Conservation (phyloP, 2,797 vertebrate genomes). For the Danio tinwini region DNA sequence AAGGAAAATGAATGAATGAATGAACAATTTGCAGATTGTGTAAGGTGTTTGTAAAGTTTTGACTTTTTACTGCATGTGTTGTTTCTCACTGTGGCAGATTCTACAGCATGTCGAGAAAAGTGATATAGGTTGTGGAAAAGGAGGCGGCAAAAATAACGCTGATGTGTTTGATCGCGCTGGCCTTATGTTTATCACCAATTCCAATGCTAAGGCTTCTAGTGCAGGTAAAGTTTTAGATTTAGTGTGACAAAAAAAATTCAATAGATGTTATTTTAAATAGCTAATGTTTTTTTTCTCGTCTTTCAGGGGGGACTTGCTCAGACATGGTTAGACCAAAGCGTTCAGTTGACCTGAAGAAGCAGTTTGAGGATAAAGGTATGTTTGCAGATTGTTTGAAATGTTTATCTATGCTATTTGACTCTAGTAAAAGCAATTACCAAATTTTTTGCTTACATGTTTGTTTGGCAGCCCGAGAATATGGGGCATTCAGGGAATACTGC, state of each 20-base stretch:
- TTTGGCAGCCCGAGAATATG: constrained; percentile 70
- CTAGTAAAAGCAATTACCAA: not conserved
- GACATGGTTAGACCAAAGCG: constrained; percentile 79
- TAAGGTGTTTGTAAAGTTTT: too few relatives aligned
- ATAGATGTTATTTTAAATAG: not conserved
- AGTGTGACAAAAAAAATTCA: not conserved
- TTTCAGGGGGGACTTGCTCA: constrained; percentile 77
- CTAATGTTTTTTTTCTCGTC: constrained; percentile 22
- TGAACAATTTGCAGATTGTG: too few relatives aligned
- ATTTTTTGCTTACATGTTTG: not conserved
- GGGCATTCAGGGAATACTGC: constrained; percentile 66
- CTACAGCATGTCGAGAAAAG: constrained; percentile 81
- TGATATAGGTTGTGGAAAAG: constrained; percentile 91
- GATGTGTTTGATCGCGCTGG: constrained; percentile 87
- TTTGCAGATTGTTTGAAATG: not conserved
- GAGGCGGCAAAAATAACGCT: constrained; percentile 83
- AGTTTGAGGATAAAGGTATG: constrained; percentile 20
- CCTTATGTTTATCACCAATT: constrained; percentile 90
- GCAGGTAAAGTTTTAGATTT: constrained; percentile 66
- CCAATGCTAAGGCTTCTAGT: constrained; percentile 75
- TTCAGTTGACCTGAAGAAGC: constrained; percentile 4
- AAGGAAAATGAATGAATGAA: too few relatives aligned
- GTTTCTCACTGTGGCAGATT: constrained; percentile 71
- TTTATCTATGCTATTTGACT: not conserved
- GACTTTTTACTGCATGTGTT: not conserved